Base-by-base conservation (phyloP, 2,888 invertebrate genomes). In the Hirtodrosophila trivittata region DNA sequence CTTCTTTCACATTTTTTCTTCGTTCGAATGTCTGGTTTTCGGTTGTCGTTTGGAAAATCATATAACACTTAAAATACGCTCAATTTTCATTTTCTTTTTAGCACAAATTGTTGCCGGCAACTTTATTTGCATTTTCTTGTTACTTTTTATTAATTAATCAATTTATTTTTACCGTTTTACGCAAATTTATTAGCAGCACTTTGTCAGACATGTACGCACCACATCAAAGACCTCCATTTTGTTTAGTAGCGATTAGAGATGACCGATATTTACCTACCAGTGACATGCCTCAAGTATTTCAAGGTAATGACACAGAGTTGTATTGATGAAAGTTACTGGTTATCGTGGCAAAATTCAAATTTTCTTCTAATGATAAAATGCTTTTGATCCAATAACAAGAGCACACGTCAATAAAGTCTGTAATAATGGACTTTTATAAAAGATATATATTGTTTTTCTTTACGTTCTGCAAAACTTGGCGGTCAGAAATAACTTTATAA, bases 221-320 rank as follows among this genome's bases (percentile, higher is more conserved):
- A 91, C 88, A 89, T 89, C 89, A 89, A 89, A 89, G 88, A 89
- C 90, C 91, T 90, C 91, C 91, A 91, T 91, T 91, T 91, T 91
- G 91, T 91, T 90, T 90, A 77, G 67, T 45, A 63, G 66, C 70
- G 64, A 67, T 43, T 63, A 71, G 70, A 14, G 68, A 66, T 72
- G 68, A n/a, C 38, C 65, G 68, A 66, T 68, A 68, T 47, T 2
- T 30, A 26, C 33, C 3, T 14, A 47, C 9, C 28, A 30, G 47
- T 38, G 33, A 50, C 42, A 13, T 1, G 16, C 8, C 16, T 5
- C 13, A 30, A 28, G 28, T 52, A 49, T 25, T 50, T 33, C 30
- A 3, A 18, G 26, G 50, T 47, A 52, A 6, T 42, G 25, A 60
- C 35, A 33, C 45, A 32, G 25, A 30, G 66, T 12, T 57, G 77